A percentile compares a stretch with the other conserved stretches of the same genome.
These are phyloP conservation scores for Hemibates koningsi DNA, from an alignment of 2,113 vertebrate genomes.

Conservation along the genomic window DNA sequence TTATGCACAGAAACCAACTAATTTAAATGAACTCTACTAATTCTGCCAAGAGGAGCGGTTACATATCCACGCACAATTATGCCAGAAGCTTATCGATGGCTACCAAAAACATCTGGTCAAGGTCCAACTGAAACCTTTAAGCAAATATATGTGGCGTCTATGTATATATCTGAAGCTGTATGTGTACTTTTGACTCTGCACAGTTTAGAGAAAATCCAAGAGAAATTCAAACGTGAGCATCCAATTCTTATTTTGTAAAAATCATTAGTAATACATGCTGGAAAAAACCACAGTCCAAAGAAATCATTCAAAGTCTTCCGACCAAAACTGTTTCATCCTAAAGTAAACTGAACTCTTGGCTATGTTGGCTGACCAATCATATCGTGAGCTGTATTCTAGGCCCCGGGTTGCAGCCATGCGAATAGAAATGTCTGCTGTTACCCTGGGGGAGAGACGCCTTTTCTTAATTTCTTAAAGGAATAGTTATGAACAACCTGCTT, in stretches of 20 bases:
- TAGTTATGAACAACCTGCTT: not conserved
- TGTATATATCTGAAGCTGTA: not conserved
- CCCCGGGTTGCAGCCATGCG: not conserved
- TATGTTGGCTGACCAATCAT: not conserved
- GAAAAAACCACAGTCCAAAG: not conserved
- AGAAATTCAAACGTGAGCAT: not conserved
- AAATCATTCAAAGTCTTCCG: fast-evolving
- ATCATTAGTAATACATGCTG: not conserved
- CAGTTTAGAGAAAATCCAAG: not conserved
- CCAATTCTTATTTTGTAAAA: not conserved
- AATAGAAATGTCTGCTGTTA: not conserved
- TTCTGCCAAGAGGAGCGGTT: too few species aligned
- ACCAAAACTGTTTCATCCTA: not conserved
- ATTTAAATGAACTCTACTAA: too few species aligned
- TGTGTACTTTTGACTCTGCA: not conserved
- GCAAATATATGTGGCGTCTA: not conserved
- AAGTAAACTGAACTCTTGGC: not conserved
- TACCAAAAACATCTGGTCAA: not conserved
- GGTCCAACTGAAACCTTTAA: not conserved
- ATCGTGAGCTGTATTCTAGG: not conserved
- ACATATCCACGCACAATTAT: too few species aligned
- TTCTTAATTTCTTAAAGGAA: not conserved
- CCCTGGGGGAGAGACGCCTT: not conserved
- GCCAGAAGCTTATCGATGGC: not conserved
- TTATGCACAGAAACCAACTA: too few species aligned